A percentile compares a stretch with the other conserved stretches of the same genome.
Conservation (phyloP, 2,888 invertebrate species). For the Trachelus stipa region DNA sequence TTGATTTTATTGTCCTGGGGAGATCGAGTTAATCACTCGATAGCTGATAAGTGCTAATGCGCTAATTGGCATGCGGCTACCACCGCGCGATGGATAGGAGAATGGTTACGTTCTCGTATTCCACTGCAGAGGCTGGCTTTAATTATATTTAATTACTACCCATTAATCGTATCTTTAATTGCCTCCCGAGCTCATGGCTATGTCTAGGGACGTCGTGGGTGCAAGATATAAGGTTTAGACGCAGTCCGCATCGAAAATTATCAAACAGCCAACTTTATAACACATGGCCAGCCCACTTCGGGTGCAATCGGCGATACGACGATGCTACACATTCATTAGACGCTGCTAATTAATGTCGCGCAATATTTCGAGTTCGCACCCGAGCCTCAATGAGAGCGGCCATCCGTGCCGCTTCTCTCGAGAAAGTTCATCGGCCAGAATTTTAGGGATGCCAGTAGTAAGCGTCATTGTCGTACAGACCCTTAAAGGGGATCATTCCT, state of each 20-base stretch:
- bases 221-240: background rate
- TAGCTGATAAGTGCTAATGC: constrained; percentile 39
- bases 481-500: constrained; percentile 1
- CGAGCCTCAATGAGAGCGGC: background rate
- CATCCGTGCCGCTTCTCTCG: background rate
- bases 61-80: constrained; percentile 50
- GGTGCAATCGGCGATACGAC: background rate
- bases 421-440: background rate
- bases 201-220: background rate
- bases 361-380: background rate
- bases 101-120: constrained; percentile 10
- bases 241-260: background rate
- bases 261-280: background rate
- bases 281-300: background rate
- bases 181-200: constrained; percentile 19
- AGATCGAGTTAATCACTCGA: constrained; percentile 24
- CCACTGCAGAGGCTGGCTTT: constrained; percentile 30
- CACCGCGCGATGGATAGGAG: constrained; percentile 15
- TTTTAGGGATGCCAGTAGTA: background rate
- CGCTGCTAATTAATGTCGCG: background rate
- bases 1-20: constrained; percentile 39
- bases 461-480: background rate
- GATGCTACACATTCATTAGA: background rate
- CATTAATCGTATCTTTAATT: constrained; percentile 53
- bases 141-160: constrained; percentile 54